Conservation (phyloP, 2,888 invertebrate genomes). For the Pycnomerus fuliginosus region DNA sequence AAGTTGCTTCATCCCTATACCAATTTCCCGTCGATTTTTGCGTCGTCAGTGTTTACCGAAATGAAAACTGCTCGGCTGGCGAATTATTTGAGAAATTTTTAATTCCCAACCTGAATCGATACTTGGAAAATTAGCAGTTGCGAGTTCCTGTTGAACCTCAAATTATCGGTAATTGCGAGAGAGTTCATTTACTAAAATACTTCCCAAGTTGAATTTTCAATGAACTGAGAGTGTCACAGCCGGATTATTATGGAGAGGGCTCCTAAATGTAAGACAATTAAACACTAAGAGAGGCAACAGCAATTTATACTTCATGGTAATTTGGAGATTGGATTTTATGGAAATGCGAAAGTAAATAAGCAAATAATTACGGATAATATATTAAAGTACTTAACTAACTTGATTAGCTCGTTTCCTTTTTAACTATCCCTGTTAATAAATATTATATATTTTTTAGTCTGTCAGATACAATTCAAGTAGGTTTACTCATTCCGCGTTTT, state of each 20-base stretch:
- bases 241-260: slow-evolving; percentile 26
- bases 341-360: slow-evolving; percentile 26
- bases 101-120: too few relatives aligned
- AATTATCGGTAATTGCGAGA: slow-evolving; percentile 33
- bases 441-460: too few relatives aligned
- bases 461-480: too few relatives aligned
- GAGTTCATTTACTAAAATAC: slow-evolving; percentile 32
- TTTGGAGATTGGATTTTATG: slow-evolving; percentile 26
- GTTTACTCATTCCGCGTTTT: slow-evolving; percentile 27
- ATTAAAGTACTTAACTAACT: slow-evolving; percentile 16
- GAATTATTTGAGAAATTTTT: slow-evolving; percentile 10
- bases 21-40: slow-evolving; percentile 7
- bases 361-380: slow-evolving; percentile 26
- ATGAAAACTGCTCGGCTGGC: slow-evolving; percentile 7
- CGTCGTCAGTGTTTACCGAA: slow-evolving; percentile 19
- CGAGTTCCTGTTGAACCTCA: slow-evolving; percentile 25
- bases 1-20: slow-evolving; percentile 3
- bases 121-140: too few relatives aligned
- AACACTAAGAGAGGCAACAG: slow-evolving; percentile 19
- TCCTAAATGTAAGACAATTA: slow-evolving; percentile 28
- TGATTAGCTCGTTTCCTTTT: slow-evolving; percentile 1
- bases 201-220: slow-evolving; percentile 27
- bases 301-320: slow-evolving; percentile 25
- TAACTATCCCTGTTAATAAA: too few relatives aligned
- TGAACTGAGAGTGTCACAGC: slow-evolving; percentile 31